phyloP scores from a whole-genome alignment of 2,888 invertebrate genomes.

The Drosophila anomalata region DNA sequence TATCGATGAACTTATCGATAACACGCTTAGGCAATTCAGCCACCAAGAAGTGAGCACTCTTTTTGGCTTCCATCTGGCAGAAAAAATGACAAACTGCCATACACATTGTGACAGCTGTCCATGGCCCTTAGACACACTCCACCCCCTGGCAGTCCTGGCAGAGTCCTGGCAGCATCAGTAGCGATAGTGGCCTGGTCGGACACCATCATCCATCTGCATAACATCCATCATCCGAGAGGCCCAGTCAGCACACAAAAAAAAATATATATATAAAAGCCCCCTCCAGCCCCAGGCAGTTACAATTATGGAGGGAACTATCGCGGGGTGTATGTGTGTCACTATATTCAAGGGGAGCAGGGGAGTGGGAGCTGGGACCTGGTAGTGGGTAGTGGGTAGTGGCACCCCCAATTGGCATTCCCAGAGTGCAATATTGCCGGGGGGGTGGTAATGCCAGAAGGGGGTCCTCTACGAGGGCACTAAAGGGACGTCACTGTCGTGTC shows the following conservation, averaged over 20 bases:
- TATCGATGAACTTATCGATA: slow-evolving; percentile 9
- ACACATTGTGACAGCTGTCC: slow-evolving; percentile 56
- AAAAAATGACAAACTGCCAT: slow-evolving; percentile 62
- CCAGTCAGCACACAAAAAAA: slow-evolving; percentile 29
- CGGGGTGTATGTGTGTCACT: slow-evolving; percentile 15
- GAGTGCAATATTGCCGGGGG: slow-evolving; percentile 43
- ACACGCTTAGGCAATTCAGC: slow-evolving; percentile 15
- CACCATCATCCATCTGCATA: slow-evolving; percentile 66
- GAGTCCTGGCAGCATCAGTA: slow-evolving; percentile 7
- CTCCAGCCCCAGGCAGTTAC: slow-evolving; percentile 64
- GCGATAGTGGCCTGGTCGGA: slow-evolving; percentile 42
- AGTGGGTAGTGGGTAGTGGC: slow-evolving; percentile 25
- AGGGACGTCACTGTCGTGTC: slow-evolving; percentile 38
- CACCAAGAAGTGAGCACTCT: not conserved
- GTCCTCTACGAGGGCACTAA: not conserved
- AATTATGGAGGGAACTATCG: slow-evolving; percentile 56
- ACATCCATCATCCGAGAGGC: slow-evolving; percentile 63
- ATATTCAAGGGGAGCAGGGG: too few species aligned
- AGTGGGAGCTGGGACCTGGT: not conserved
- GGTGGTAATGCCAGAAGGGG: slow-evolving; percentile 4
- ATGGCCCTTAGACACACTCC: slow-evolving; percentile 15
- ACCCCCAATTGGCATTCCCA: slow-evolving; percentile 61
- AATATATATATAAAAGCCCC: slow-evolving; percentile 6
- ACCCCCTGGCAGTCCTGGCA: not conserved
- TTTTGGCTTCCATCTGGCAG: slow-evolving; percentile 1